Evolutionary conservation across 2,797 vertebrate species (phyloP).

Genomic region (Perodicticus potto): DNA sequence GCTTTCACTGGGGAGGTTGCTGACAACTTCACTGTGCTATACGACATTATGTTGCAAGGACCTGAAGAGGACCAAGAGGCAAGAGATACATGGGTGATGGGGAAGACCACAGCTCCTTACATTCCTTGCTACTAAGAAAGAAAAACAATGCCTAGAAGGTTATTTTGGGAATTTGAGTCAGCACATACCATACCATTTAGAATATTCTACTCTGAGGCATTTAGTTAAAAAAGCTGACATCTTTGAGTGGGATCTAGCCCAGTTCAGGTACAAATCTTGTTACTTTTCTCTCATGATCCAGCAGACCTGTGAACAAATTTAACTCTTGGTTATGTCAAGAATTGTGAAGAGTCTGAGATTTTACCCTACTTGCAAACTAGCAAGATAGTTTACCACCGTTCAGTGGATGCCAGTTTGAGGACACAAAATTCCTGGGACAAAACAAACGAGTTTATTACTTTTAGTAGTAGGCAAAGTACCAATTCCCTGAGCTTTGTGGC

Average conservation of each 20-base stretch:
- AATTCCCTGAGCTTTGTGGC: neutral
- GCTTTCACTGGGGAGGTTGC: neutral
- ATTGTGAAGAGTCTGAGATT: neutral
- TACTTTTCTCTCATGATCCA: neutral
- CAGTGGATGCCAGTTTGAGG: neutral
- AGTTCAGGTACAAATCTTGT: neutral
- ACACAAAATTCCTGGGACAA: neutral
- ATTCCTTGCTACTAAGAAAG: neutral
- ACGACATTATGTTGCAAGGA: neutral
- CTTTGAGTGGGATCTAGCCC: neutral
- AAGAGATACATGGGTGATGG: neutral
- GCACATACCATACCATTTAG: neutral
- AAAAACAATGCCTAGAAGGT: neutral
- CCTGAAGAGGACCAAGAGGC: neutral
- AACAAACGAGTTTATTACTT: neutral
- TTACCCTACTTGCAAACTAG: neutral
- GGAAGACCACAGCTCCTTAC: neutral
- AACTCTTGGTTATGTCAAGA: neutral
- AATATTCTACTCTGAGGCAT: neutral
- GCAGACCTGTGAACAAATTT: neutral
- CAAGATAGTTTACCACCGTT: neutral
- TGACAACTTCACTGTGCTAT: neutral
- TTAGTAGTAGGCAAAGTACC: neutral
- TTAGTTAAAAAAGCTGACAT: neutral
- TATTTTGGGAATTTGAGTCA: neutral